phyloP scores from a whole-genome alignment of 1,140 invertebrate species.

The Callitettix versicolor region DNA sequence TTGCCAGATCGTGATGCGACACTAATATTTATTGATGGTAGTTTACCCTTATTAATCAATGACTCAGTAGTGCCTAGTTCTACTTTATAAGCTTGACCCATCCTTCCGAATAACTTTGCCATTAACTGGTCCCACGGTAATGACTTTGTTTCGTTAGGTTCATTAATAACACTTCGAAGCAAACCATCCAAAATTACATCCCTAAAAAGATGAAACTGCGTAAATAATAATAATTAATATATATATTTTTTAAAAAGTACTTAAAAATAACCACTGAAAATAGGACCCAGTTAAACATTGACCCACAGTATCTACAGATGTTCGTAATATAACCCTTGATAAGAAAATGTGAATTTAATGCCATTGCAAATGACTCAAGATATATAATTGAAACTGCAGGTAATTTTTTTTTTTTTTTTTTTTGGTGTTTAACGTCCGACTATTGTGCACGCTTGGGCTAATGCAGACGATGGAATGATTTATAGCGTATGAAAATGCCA shows the following conservation, averaged over 20 bases:
- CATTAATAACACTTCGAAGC: conserved; percentile 32
- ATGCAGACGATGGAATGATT: no score
- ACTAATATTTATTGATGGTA: conserved; percentile 68
- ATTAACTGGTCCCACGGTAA: conserved; percentile 64
- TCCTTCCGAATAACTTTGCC: conserved; percentile 52
- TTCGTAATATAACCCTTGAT: no score
- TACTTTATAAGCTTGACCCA: conserved; percentile 67
- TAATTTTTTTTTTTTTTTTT: no score
- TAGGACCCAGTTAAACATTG: no score
- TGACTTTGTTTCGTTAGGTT: conserved; percentile 18
- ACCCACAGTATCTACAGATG: no score
- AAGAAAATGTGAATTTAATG: no score
- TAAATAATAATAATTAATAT: neutral
- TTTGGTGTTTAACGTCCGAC: no score
- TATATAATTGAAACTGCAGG: no score
- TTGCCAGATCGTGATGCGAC: conserved; percentile 70
- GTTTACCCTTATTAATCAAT: conserved; percentile 55
- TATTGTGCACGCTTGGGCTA: no score
- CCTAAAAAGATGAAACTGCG: conserved; percentile 36
- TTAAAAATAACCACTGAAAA: no score
- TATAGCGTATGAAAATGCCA: no score
- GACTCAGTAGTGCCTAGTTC: conserved; percentile 43
- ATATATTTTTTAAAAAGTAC: neutral
- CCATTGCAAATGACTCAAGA: no score
- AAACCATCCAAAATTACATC: conserved; percentile 44